phyloP scores from a whole-genome alignment of 1,140 invertebrate genomes.

The Hypothenemus hampei region DNA sequence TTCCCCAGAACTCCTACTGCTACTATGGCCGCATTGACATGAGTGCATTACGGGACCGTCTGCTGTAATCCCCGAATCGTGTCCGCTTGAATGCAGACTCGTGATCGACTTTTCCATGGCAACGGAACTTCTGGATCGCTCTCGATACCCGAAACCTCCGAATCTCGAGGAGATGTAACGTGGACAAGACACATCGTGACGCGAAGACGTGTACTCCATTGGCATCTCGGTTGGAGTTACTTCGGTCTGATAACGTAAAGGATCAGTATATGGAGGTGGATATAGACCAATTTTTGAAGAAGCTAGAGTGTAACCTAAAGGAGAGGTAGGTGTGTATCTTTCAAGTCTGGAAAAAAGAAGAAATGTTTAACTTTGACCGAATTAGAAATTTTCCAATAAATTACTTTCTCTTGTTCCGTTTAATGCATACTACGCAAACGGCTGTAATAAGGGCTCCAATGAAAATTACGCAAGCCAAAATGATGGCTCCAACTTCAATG shows the following conservation, averaged over 20 bases:
- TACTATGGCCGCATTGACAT: slow-evolving; percentile 64
- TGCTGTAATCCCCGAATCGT: slow-evolving; percentile 73
- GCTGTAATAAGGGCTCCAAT: slow-evolving; percentile 70
- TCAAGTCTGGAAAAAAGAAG: slow-evolving; percentile 13
- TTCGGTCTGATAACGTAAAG: slow-evolving; percentile 35
- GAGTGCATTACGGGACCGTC: slow-evolving; percentile 45
- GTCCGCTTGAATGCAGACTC: slow-evolving; percentile 72
- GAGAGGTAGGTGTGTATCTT: slow-evolving; percentile 37
- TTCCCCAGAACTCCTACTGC: slow-evolving; percentile 56
- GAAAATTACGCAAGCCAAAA: slow-evolving; percentile 72
- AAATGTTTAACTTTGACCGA: no score
- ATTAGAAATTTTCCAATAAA: neutral
- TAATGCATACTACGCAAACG: slow-evolving; percentile 70
- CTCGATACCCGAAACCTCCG: slow-evolving; percentile 23
- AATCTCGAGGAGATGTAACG: slow-evolving; percentile 21
- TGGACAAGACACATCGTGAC: slow-evolving; percentile 38
- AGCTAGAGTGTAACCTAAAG: slow-evolving; percentile 36
- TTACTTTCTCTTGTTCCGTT: slow-evolving; percentile 54
- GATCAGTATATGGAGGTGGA: slow-evolving; percentile 35
- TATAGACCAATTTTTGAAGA: slow-evolving; percentile 37
- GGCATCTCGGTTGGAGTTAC: slow-evolving; percentile 27
- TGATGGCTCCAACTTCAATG: slow-evolving; percentile 72
- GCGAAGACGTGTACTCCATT: slow-evolving; percentile 26
- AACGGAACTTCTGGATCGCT: slow-evolving; percentile 35
- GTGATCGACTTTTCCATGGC: slow-evolving; percentile 62